A percentile compares a stretch with the other conserved stretches of the same genome.
Evolutionary conservation across 2,888 invertebrate species (phyloP).

Genomic region (Cryptocephalus moraei): DNA sequence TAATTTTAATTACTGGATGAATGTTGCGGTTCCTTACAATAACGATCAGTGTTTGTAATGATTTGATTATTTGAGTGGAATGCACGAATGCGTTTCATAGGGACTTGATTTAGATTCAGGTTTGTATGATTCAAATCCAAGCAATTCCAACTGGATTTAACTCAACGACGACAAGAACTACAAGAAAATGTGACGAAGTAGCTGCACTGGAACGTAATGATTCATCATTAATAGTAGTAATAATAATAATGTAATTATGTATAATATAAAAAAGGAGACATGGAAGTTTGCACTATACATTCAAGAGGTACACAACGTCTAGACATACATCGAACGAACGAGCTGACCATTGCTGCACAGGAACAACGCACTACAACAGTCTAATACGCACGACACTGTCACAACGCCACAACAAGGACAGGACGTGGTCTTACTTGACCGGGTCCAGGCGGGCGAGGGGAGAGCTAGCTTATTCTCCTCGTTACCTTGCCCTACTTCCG

Average conservation of each 20-base stretch:
- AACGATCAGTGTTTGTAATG: too few species aligned
- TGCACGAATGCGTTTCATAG: too few species aligned
- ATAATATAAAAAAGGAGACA: conserved; percentile 6
- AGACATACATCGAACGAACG: conserved; percentile 40
- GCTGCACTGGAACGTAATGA: conserved; percentile 11
- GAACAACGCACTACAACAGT: conserved; percentile 38
- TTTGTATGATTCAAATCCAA: too few species aligned
- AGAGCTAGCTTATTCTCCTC: conserved; percentile 51
- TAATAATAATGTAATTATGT: neutral
- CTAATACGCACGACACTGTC: conserved; percentile 38
- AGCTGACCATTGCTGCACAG: conserved; percentile 37
- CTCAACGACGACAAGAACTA: too few species aligned
- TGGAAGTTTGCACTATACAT: conserved; percentile 20
- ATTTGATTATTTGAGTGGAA: too few species aligned
- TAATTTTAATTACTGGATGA: too few species aligned
- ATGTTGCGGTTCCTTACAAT: too few species aligned
- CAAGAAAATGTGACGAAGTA: conserved; percentile 7
- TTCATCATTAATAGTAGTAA: conserved; percentile 1
- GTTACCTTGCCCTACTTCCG: conserved; percentile 54
- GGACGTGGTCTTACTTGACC: conserved; percentile 40
- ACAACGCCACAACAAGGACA: conserved; percentile 39
- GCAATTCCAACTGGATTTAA: too few species aligned
- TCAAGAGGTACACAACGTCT: conserved; percentile 30
- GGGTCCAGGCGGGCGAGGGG: conserved; percentile 32
- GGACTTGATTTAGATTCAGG: too few species aligned